Percentiles rank a stretch among this genome's conserved stretches.
Evolutionary conservation across 30 jellyfish, hydroid and myxozoan genomes (phyloP).

Genomic region (Pseudorhiza aurosa): DNA sequence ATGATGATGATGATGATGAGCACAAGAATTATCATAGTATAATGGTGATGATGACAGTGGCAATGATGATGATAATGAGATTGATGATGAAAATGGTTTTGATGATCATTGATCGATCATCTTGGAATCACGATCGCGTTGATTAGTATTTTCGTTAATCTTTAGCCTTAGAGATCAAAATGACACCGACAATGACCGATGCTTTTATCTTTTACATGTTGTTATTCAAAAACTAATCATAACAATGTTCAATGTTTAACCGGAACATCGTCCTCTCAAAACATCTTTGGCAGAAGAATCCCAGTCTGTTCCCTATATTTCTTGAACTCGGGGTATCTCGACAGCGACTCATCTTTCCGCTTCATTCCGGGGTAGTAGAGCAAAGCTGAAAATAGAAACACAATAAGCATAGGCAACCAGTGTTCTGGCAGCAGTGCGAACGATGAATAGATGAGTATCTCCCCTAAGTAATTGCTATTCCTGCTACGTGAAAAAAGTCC

Average conservation of each 20-base stretch:
- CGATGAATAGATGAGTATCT: conserved; percentile 68
- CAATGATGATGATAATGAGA: not conserved
- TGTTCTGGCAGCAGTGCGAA: conserved; percentile 73
- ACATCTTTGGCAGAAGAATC: conserved; percentile 62
- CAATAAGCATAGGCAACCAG: conserved; percentile 58
- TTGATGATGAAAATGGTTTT: not conserved
- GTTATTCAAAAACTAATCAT: too few relatives aligned
- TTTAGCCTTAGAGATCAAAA: too few relatives aligned
- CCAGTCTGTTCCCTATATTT: conserved; percentile 55
- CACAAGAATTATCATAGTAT: not conserved
- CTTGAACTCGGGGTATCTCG: conserved; percentile 62
- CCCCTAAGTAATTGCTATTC: conserved; percentile 78
- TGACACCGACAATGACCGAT: too few relatives aligned
- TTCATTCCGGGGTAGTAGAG: conserved; percentile 74
- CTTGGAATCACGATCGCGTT: too few relatives aligned
- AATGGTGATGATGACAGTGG: not conserved
- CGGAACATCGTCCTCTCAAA: conserved; percentile 10
- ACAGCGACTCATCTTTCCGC: conserved; percentile 69
- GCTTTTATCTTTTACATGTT: too few relatives aligned
- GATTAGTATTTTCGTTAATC: too few relatives aligned
- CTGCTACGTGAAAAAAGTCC: conserved; percentile 75
- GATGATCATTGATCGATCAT: not conserved
- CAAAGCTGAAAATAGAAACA: conserved; percentile 26
- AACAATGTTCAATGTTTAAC: too few relatives aligned
- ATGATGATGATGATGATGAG: conserved; percentile 1